A percentile compares a stretch with the other conserved stretches of the same genome.
These are phyloP conservation scores for Gadus macrocephalus DNA, from an alignment of 2,113 vertebrate species.

Conservation along the genomic window DNA sequence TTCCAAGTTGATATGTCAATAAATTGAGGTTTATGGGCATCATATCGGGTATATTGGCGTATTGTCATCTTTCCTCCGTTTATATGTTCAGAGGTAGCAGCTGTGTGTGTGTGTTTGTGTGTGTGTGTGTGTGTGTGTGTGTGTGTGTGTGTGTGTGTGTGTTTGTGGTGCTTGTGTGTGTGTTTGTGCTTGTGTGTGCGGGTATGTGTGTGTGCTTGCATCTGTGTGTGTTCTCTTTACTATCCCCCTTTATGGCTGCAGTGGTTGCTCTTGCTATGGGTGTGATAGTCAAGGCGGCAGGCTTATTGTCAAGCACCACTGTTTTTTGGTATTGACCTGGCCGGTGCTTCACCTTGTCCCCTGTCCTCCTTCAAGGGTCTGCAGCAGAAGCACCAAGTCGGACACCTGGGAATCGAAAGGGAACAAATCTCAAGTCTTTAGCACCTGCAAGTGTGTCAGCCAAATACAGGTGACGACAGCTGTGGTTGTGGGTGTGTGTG, in stretches of 20 bases:
- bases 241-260: not conserved
- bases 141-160: not conserved
- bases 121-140: not conserved
- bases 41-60: not conserved
- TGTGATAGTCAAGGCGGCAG: not conserved
- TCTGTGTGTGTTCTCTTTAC: not conserved
- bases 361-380: constrained; percentile 69
- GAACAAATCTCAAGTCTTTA: constrained; percentile 66
- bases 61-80: not conserved
- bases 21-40: not conserved
- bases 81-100: too few species aligned
- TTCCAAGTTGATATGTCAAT: constrained; percentile 5
- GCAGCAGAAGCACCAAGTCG: constrained; percentile 57
- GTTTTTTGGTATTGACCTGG: not conserved
- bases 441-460: constrained; percentile 77
- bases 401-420: constrained; percentile 73
- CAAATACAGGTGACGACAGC: constrained; percentile 62
- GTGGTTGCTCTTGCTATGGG: not conserved
- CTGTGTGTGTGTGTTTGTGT: not conserved
- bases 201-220: not conserved
- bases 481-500: constrained; percentile 14
- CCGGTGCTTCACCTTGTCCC: constrained; percentile 28
- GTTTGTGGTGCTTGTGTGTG: not conserved
- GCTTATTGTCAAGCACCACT: constrained; percentile 3
- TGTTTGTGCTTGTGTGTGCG: not conserved